Conservation (phyloP, 2,888 invertebrate species). For the Sesia bembeciformis region DNA sequence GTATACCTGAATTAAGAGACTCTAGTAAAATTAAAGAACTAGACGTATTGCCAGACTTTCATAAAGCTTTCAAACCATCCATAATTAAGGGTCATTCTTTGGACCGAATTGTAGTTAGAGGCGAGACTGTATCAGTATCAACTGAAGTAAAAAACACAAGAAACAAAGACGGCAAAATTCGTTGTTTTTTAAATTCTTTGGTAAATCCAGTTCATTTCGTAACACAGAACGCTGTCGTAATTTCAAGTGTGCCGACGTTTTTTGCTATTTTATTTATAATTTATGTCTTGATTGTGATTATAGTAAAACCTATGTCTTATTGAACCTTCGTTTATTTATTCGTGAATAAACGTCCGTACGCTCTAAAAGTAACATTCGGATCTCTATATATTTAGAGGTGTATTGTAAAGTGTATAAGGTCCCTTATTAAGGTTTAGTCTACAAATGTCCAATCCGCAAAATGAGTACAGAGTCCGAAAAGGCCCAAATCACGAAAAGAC, state of each 20-base stretch:
- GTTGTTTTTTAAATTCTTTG: constrained; percentile 1
- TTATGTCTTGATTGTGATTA: constrained; percentile 33
- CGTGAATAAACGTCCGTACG: no score
- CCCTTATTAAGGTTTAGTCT: no score
- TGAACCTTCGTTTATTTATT: not conserved
- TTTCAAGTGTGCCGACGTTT: constrained; percentile 46
- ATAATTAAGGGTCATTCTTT: not conserved
- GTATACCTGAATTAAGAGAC: not conserved
- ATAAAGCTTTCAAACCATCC: not conserved
- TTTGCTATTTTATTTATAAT: constrained; percentile 33
- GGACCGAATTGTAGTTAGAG: not conserved
- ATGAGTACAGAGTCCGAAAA: no score
- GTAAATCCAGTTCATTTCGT: constrained; percentile 24
- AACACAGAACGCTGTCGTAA: constrained; percentile 38
- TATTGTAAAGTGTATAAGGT: no score
- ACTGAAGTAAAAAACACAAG: no score
- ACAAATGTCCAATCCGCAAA: no score
- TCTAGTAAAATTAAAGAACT: not conserved
- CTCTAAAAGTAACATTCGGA: no score
- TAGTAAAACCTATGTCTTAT: constrained; percentile 28
- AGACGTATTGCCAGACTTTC: not conserved
- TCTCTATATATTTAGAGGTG: no score
- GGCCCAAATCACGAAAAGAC: no score
- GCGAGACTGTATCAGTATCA: not conserved
- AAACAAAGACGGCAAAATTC: constrained; percentile 11